Base-by-base conservation (phyloP, 2,797 vertebrate genomes). In the Bradypodion pumilum region DNA sequence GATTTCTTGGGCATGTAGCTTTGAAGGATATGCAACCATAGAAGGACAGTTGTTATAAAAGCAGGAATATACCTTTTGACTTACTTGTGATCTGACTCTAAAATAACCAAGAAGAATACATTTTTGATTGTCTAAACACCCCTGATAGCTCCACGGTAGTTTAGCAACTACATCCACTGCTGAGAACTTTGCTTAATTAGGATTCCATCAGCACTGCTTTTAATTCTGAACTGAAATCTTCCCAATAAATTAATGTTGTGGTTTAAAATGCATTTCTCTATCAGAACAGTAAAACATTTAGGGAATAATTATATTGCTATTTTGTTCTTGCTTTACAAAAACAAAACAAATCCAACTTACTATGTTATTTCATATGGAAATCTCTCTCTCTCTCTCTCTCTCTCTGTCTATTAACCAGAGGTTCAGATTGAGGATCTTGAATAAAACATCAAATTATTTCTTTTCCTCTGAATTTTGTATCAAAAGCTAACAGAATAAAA, bases 321-420 rank as follows among this genome's bases (percentile, higher is more conserved):
- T 1, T 1, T 52, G 4, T 56, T 78, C 4, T 2, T 0, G 2
- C 2, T 66, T 90, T 70, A 78, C 42, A 84, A 84, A 88, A 89
- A 65, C 10, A 9, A 79, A 32, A 19, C 2, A 74, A 87, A 85
- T 66, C 0, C 1, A 76, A 72, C 25, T 1, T 74, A 0, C 44
- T 12, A 66, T 83, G 12, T 42, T 59, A 21, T 0, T 87, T 90
- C n/a, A 9, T 75, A 3, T 85, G 74, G 2, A 91, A 85, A 87
- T 0, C 0, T 81, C n/a, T n/a, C n/a, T n/a, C n/a, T n/a, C n/a
- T n/a, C n/a, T 0, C 0, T 81, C n/a, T n/a, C n/a, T n/a, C n/a
- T n/a, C n/a, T n/a, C n/a, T n/a, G n/a, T n/a, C n/a, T 65, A 32
- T 13, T 12, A 65, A 15, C 29, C 85, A 60, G 66, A 83, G 75